Evolutionary conservation across 2,113 vertebrate genomes (phyloP).

Genomic region (Polyodon spathula): DNA sequence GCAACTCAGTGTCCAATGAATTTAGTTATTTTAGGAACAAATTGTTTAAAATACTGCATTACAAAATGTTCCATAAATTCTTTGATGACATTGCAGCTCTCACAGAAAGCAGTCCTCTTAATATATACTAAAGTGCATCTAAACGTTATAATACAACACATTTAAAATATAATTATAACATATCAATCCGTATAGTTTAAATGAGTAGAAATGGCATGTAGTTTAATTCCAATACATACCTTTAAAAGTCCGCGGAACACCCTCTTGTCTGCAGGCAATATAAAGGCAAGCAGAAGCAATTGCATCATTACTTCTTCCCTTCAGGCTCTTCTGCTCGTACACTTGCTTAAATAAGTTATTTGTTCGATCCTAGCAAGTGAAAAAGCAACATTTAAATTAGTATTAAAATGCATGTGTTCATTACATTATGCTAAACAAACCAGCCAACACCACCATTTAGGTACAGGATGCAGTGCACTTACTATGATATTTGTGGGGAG

Average conservation of each 20-base stretch:
- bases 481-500: conserved; percentile 95
- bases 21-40: too few relatives aligned
- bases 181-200: too few relatives aligned
- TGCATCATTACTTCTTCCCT: conserved; percentile 93
- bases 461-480: conserved; percentile 40
- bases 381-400: conserved; percentile 50
- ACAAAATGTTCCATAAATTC: too few relatives aligned
- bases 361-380: conserved; percentile 84
- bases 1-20: too few relatives aligned
- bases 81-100: too few relatives aligned
- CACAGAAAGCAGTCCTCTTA: too few relatives aligned
- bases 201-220: too few relatives aligned
- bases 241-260: conserved; percentile 96
- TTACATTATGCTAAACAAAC: conserved; percentile 52
- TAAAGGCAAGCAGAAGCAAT: conserved; percentile 97
- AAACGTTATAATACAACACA: too few relatives aligned
- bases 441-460: conserved; percentile 38
- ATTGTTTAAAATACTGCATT: too few relatives aligned
- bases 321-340: conserved; percentile 97
- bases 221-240: conserved; percentile 49
- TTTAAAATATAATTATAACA: background rate
- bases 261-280: conserved; percentile 96
- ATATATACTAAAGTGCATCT: too few relatives aligned
- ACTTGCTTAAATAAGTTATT: conserved; percentile 99
- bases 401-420: conserved; percentile 52